Evolutionary conservation across 1,140 invertebrate species (phyloP).

Genomic region (Drosophila lacteicornis): DNA sequence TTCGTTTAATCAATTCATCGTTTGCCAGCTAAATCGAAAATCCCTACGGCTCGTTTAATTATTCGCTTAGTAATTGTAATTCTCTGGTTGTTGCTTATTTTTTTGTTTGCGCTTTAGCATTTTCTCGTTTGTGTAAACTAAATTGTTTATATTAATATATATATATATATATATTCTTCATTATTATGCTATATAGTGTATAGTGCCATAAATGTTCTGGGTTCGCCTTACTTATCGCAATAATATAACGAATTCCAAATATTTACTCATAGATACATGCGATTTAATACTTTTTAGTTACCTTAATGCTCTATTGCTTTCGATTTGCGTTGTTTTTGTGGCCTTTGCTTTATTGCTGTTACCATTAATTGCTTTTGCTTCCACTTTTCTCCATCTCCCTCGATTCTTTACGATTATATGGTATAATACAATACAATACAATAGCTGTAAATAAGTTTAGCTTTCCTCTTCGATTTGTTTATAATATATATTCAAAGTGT

Average conservation of each 20-base stretch:
- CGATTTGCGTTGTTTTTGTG: slow-evolving; percentile 43
- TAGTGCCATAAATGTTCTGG: slow-evolving; percentile 74
- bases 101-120: slow-evolving; percentile 29
- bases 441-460: slow-evolving; percentile 77
- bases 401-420: slow-evolving; percentile 46
- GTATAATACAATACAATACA: slow-evolving; percentile 59
- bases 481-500: slow-evolving; percentile 78
- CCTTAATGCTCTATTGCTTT: slow-evolving; percentile 65
- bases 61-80: slow-evolving; percentile 23
- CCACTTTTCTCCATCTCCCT: slow-evolving; percentile 18
- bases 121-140: slow-evolving; percentile 55
- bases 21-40: slow-evolving; percentile 75
- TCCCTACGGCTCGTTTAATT: slow-evolving; percentile 68
- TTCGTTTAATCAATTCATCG: slow-evolving; percentile 73
- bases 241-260: slow-evolving; percentile 79
- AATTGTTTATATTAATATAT: slow-evolving; percentile 44
- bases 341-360: slow-evolving; percentile 56
- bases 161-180: slow-evolving; percentile 24
- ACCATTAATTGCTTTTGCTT: slow-evolving; percentile 43
- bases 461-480: slow-evolving; percentile 32
- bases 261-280: slow-evolving; percentile 74
- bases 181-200: slow-evolving; percentile 63
- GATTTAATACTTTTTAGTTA: slow-evolving; percentile 76
- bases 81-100: slow-evolving; percentile 25
- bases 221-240: slow-evolving; percentile 71